Evolutionary conservation across 2,888 invertebrate species (phyloP).

Genomic region (Villa cingulata): DNA sequence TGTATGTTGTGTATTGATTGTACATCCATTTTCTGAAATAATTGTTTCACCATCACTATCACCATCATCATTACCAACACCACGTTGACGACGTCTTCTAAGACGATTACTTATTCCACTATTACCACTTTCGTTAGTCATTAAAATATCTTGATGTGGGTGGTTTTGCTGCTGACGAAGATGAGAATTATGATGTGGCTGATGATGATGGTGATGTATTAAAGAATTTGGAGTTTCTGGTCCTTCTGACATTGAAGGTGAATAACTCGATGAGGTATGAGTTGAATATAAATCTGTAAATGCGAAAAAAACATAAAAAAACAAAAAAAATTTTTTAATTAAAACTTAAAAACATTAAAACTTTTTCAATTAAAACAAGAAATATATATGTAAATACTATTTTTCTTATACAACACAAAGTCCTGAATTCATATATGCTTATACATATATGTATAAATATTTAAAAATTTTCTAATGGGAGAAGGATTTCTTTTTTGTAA

Average conservation of each 20-base stretch:
- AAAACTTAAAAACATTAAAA: background rate
- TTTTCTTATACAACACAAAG: too few relatives aligned
- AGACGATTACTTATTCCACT: conserved; percentile 14
- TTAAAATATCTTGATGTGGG: background rate
- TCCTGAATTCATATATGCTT: too few relatives aligned
- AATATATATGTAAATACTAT: too few relatives aligned
- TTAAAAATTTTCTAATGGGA: too few relatives aligned
- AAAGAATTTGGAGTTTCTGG: conserved; percentile 34
- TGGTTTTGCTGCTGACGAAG: too few relatives aligned
- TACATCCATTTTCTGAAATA: conserved; percentile 14
- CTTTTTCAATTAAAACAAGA: background rate
- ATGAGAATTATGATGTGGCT: conserved; percentile 19
- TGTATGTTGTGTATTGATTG: too few relatives aligned
- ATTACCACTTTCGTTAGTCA: conserved; percentile 12
- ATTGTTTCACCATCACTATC: background rate
- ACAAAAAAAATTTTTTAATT: background rate
- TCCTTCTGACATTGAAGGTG: conserved; percentile 36
- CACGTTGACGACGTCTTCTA: conserved; percentile 15
- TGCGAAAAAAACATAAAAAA: background rate
- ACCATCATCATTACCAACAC: background rate
- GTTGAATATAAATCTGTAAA: conserved; percentile 34
- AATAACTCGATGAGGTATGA: conserved; percentile 36
- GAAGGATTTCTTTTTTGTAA: too few relatives aligned
- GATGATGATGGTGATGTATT: conserved; percentile 19
- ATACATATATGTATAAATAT: too few relatives aligned